Percentiles rank a stretch among this genome's conserved stretches.
Conservation (phyloP, 2,113 vertebrate genomes). For the Apodemus speciosus region DNA sequence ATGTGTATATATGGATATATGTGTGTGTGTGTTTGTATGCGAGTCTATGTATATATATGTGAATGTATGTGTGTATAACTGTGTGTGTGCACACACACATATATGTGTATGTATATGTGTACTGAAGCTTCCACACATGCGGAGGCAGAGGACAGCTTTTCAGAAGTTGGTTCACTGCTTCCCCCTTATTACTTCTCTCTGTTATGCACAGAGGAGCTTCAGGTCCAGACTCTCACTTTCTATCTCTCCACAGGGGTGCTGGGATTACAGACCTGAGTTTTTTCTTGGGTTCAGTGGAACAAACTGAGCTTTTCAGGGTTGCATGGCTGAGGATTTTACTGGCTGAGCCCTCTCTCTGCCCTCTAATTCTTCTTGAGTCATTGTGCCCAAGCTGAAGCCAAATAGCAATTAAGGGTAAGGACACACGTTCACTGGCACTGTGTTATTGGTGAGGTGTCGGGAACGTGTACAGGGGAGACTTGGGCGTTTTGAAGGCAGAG, state of each 20-base stretch:
- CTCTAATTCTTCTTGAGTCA: neutral
- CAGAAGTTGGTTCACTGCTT: neutral
- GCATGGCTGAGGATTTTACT: neutral
- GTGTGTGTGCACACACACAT: neutral
- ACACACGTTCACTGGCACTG: neutral
- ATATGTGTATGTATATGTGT: too few species aligned
- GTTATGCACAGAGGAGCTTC: neutral
- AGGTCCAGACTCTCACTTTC: neutral
- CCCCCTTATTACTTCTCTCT: neutral
- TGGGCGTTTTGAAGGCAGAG: neutral
- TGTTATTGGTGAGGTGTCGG: neutral
- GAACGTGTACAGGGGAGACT: neutral
- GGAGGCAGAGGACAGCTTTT: neutral
- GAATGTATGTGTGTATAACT: neutral
- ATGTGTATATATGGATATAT: neutral
- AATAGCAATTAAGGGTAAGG: neutral
- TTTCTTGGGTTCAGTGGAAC: neutral
- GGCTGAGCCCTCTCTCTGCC: neutral
- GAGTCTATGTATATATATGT: neutral
- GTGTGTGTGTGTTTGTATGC: neutral
- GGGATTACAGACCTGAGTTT: neutral
- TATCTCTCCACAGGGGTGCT: neutral
- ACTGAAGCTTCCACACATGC: neutral
- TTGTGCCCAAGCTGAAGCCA: neutral
- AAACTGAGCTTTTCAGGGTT: neutral